Base-by-base conservation (phyloP, 1,140 invertebrate species). In the Drosophila sturtevanti region DNA sequence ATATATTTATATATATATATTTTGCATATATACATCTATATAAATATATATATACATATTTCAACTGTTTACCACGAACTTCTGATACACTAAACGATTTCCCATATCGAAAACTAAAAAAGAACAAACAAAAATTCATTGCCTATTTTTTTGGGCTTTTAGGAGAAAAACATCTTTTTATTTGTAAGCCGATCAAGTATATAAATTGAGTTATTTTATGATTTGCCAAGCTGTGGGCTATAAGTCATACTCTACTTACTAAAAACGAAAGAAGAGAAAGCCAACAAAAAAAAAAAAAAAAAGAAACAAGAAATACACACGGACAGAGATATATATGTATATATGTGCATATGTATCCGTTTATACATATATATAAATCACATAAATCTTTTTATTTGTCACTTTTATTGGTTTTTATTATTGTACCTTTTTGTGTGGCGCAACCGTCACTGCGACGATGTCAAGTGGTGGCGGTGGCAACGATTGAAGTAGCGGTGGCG, bases 371-470 rank as follows among this genome's bases (percentile, higher is more conserved):
- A 81, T 78, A 81, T 66, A 77, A 73, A 71, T 82, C 68, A 79
- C 79, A 87, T 87, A 87, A 87, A 87, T 87, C 82, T 87, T 87
- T 89, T 87, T 89, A 89, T 87, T 87, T 87, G 82, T 87, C 82
- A 82, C 77, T 87, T 87, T 87, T 87, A 87, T 87, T 87, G 82
- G 79, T 82, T 89, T 87, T 89, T 87, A 87, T 87, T 89, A 89
- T 82, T 82, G 84, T 87, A 87, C 84, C 84, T 87, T 79, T 81
- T 86, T 65, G 63, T 71, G 48, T 56, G 64, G 27, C 18, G 34
- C 16, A 35, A 22, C 18, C 12, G 35, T 41, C 48, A 18, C 48
- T 48, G 34, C 63, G 11, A 59, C 12, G 31, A 2, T 44, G 64
- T 18, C 31, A 52, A 52, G 35, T 34, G 27, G 54, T 18, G 16